Percentiles rank a stretch among this genome's conserved stretches.
phyloP scores from a whole-genome alignment of 2,797 vertebrate species.

The Novumbra hubbsi region DNA sequence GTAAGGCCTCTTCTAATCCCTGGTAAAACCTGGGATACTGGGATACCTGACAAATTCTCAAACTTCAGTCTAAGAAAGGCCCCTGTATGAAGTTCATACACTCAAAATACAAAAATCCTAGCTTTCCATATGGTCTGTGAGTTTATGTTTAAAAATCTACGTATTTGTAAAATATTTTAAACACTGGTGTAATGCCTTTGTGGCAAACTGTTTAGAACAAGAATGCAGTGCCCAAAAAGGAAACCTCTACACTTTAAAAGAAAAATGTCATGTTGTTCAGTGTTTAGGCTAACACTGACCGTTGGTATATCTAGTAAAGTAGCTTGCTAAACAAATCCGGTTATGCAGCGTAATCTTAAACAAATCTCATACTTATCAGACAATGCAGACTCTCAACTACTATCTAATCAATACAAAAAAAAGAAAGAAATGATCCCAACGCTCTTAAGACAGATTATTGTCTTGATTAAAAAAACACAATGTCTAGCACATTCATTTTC shows the following conservation, averaged over 20 bases:
- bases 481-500: no score
- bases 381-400: no score
- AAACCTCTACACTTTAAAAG: conserved; percentile 5
- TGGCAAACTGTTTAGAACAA: conserved; percentile 19
- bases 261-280: not conserved
- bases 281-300: not conserved
- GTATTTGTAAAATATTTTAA: conserved; percentile 19
- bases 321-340: no score
- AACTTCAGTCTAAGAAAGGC: conserved; percentile 13
- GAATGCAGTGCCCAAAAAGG: conserved; percentile 12
- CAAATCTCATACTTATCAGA: no score
- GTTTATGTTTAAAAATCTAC: conserved; percentile 24
- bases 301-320: not conserved
- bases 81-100: conserved; percentile 16
- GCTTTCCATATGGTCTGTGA: conserved; percentile 15
- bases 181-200: conserved; percentile 11
- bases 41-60: conserved; percentile 14
- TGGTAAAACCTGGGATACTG: conserved; percentile 6
- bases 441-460: no score
- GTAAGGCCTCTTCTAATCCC: conserved; percentile 15
- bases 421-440: no score
- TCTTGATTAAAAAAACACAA: no score
- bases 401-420: no score
- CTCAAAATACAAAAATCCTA: conserved; percentile 6
- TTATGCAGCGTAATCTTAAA: no score